Evolutionary conservation across 2,888 invertebrate genomes (phyloP).

Genomic region (Drosophila neotestacea): DNA sequence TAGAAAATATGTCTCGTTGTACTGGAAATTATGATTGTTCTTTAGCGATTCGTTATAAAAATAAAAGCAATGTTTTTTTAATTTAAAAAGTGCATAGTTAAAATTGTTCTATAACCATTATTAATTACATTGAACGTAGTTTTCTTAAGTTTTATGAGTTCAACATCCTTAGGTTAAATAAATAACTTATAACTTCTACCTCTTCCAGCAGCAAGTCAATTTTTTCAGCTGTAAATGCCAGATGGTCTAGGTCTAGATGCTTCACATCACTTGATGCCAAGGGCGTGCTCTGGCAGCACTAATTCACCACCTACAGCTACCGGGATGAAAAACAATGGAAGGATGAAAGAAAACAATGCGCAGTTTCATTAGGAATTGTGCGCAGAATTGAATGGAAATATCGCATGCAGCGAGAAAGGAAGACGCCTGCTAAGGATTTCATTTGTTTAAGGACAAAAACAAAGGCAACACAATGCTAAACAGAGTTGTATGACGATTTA

Average conservation of each 20-base stretch:
- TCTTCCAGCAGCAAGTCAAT: background rate
- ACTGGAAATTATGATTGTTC: too few species aligned
- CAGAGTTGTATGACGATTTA: constrained; percentile 67
- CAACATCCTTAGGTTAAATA: too few species aligned
- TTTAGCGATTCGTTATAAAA: too few species aligned
- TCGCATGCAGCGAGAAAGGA: constrained; percentile 34
- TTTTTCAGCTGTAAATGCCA: constrained; percentile 30
- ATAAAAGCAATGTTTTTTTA: too few species aligned
- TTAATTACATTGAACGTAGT: too few species aligned
- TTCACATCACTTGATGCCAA: constrained; percentile 39
- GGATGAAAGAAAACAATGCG: constrained; percentile 37
- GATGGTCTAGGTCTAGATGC: constrained; percentile 24
- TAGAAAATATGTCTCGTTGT: too few species aligned
- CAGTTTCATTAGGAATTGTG: constrained; percentile 47
- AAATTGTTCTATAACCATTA: too few species aligned
- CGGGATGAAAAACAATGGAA: constrained; percentile 21
- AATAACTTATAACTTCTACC: too few species aligned
- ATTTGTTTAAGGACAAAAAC: constrained; percentile 40
- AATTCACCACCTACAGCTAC: constrained; percentile 76
- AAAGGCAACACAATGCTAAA: constrained; percentile 60
- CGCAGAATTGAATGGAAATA: constrained; percentile 44
- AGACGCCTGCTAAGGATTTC: constrained; percentile 54
- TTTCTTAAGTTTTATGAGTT: too few species aligned
- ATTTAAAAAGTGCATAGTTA: too few species aligned
- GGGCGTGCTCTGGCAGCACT: constrained; percentile 60